Conservation (phyloP, 2,888 invertebrate species). For the Philereme vetulata region DNA sequence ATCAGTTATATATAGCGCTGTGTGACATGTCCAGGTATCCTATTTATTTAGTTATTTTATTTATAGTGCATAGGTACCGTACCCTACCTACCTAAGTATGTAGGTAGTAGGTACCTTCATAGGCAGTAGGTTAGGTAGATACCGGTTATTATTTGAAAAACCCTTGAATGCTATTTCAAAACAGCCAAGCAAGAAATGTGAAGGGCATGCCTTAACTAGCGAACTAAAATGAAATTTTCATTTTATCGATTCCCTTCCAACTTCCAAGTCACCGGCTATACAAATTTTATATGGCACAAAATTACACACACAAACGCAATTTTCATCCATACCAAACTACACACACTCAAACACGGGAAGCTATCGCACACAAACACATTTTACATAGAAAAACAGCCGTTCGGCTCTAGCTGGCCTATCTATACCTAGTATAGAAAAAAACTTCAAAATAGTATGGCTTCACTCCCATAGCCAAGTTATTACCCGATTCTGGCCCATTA, state of each 20-base stretch:
- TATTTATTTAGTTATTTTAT: no score
- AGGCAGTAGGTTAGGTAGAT: no score
- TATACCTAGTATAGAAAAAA: constrained; percentile 74
- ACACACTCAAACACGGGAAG: constrained; percentile 64
- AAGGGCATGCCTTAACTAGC: constrained; percentile 24
- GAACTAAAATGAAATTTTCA: constrained; percentile 59
- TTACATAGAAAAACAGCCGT: constrained; percentile 81
- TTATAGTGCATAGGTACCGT: no score
- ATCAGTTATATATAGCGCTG: no score
- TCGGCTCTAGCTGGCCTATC: constrained; percentile 60
- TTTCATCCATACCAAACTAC: constrained; percentile 67
- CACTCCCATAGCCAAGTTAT: constrained; percentile 59
- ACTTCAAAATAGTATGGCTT: constrained; percentile 81
- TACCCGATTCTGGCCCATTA: constrained; percentile 60
- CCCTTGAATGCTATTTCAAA: constrained; percentile 4
- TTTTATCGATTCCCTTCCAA: constrained; percentile 72
- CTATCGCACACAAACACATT: constrained; percentile 62
- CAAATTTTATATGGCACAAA: constrained; percentile 69
- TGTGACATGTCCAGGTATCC: no score
- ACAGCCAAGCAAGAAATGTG: constrained; percentile 14
- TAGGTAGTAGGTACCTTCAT: no score
- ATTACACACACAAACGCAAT: constrained; percentile 57
- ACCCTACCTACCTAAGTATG: no score
- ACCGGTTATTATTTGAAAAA: neutral
- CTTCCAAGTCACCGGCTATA: constrained; percentile 59